Percentiles rank a stretch among this genome's conserved stretches.
Conservation (phyloP, 2,113 vertebrate genomes). For the Ophiodon elongatus region DNA sequence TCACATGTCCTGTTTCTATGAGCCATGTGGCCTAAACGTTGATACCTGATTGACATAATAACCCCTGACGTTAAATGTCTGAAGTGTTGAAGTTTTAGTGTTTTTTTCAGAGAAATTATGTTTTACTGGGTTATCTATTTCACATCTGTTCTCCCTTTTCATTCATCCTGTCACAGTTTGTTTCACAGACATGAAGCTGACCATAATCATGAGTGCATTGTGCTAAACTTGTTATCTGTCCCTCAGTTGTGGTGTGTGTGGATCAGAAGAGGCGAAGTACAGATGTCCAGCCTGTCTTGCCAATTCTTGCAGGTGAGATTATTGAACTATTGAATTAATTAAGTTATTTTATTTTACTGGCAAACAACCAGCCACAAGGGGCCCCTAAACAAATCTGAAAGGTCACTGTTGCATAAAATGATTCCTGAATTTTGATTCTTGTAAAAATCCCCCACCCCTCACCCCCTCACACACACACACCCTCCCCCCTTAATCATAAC, state of each 20-base stretch:
- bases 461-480: no score
- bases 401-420: neutral
- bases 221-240: constrained; percentile 17
- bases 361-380: neutral
- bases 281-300: constrained; percentile 91
- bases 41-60: neutral
- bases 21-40: no score
- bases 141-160: no score
- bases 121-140: neutral
- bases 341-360: neutral
- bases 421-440: neutral
- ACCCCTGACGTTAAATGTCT: neutral
- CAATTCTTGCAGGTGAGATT: constrained; percentile 91
- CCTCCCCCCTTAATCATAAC: no score
- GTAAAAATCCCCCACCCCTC: no score
- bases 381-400: neutral
- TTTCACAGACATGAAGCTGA: neutral
- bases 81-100: neutral
- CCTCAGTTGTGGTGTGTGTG: constrained; percentile 91
- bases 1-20: neutral
- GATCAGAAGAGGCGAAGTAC: constrained; percentile 90
- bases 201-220: neutral
- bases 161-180: neutral
- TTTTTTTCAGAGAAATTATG: neutral
- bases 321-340: neutral